phyloP scores from a whole-genome alignment of 1,140 invertebrate species.

The Euschistus heros region DNA sequence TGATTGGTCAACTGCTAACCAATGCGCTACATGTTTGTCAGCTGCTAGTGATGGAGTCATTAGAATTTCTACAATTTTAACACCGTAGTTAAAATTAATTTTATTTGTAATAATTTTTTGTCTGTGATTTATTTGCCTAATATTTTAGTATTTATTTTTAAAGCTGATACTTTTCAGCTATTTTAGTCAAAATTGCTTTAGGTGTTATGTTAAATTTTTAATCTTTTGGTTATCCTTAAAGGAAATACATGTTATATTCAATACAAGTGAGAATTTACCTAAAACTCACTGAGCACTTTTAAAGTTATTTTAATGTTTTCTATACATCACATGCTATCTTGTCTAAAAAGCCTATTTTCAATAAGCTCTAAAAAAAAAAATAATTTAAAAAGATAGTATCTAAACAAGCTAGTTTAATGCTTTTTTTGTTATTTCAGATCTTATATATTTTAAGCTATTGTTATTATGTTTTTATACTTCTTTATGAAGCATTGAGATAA shows the following conservation, averaged over 20 bases:
- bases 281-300: no score
- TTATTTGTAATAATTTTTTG: background rate
- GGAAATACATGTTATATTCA: no score
- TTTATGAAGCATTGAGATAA: no score
- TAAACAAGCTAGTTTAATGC: background rate
- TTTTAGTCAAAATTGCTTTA: background rate
- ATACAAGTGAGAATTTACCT: no score
- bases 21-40: constrained; percentile 50
- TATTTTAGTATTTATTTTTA: background rate
- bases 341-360: no score
- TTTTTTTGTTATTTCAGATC: no score
- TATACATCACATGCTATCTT: no score
- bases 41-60: constrained; percentile 49
- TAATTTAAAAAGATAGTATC: background rate
- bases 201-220: no score
- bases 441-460: no score
- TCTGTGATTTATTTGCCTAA: constrained; percentile 2
- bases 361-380: background rate
- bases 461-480: no score
- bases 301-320: no score
- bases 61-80: constrained; percentile 47
- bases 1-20: constrained; percentile 53
- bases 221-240: no score
- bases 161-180: constrained; percentile 10
- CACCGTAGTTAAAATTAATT: constrained; percentile 24